Conservation (phyloP, 2,888 invertebrate genomes). For the Hirtodrosophila trivittata region DNA sequence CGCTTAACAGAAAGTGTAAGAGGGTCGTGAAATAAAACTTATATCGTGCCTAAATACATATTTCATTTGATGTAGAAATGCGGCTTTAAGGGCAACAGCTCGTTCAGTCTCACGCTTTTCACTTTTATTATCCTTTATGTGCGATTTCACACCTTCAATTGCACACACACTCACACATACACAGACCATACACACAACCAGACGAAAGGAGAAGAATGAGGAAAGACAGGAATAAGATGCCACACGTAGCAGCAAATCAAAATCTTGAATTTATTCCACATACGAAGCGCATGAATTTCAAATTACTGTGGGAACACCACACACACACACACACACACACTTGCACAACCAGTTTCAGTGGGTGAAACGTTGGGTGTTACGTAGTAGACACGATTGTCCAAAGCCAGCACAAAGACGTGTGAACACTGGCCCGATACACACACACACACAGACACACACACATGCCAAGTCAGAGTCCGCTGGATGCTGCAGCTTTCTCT, state of each 20-base stretch:
- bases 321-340: slow-evolving; percentile 23
- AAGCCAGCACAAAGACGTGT: slow-evolving; percentile 49
- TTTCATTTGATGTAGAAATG: neutral
- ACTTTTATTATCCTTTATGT: slow-evolving; percentile 78
- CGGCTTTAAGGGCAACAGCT: slow-evolving; percentile 28
- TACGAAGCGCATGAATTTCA: slow-evolving; percentile 81
- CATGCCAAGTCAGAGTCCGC: slow-evolving; percentile 15
- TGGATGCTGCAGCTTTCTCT: neutral
- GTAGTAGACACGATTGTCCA: slow-evolving; percentile 48
- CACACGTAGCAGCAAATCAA: slow-evolving; percentile 76
- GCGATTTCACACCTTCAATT: slow-evolving; percentile 75
- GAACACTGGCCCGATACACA: slow-evolving; percentile 56
- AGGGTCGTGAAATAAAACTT: too few relatives aligned
- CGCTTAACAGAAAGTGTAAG: too few relatives aligned
- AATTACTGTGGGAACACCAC: slow-evolving; percentile 76
- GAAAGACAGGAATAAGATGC: slow-evolving; percentile 42
- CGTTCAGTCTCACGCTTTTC: slow-evolving; percentile 52
- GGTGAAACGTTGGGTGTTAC: slow-evolving; percentile 12
- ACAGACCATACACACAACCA: neutral
- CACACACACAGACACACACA: slow-evolving; percentile 12
- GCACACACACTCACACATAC: slow-evolving; percentile 34
- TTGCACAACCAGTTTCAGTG: slow-evolving; percentile 20
- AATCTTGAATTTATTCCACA: slow-evolving; percentile 81
- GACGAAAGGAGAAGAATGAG: neutral
- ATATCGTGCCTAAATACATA: neutral